These are phyloP conservation scores for Achroia grisella DNA, from an alignment of 1,140 invertebrate species.

Conservation along the genomic window DNA sequence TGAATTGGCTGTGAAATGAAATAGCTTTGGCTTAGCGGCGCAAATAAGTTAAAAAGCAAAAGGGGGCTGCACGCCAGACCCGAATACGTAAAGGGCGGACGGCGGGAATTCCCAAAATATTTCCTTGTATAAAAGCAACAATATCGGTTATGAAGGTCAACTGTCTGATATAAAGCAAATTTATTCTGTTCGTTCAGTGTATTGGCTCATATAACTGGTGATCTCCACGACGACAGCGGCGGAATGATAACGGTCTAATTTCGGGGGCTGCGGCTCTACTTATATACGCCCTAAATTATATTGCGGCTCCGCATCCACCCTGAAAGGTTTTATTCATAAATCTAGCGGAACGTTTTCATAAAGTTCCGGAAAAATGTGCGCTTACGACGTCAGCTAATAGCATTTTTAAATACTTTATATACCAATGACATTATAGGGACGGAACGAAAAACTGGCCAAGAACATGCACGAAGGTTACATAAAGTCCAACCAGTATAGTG, in stretches of 20 bases:
- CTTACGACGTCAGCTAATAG: conserved; percentile 32
- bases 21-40: no score
- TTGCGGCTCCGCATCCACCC: conserved; percentile 52
- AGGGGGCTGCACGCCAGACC: conserved; percentile 19
- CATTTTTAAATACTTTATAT: conserved; percentile 34
- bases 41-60: conserved; percentile 36
- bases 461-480: background rate
- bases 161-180: conserved; percentile 67
- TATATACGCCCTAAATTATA: conserved; percentile 62
- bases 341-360: conserved; percentile 67
- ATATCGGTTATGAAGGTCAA: conserved; percentile 70
- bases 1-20: no score
- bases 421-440: background rate
- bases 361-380: conserved; percentile 56
- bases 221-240: conserved; percentile 59
- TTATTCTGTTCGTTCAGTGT: conserved; percentile 67
- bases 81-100: conserved; percentile 33
- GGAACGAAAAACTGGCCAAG: no score
- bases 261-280: conserved; percentile 46
- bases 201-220: conserved; percentile 67
- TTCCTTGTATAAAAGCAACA: conserved; percentile 60
- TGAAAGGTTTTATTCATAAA: conserved; percentile 72
- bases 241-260: conserved; percentile 72
- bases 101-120: conserved; percentile 44
- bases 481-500: background rate